These are phyloP conservation scores for Ichneumoninae sp. DNA, from an alignment of 2,888 invertebrate species.

Conservation along the genomic window DNA sequence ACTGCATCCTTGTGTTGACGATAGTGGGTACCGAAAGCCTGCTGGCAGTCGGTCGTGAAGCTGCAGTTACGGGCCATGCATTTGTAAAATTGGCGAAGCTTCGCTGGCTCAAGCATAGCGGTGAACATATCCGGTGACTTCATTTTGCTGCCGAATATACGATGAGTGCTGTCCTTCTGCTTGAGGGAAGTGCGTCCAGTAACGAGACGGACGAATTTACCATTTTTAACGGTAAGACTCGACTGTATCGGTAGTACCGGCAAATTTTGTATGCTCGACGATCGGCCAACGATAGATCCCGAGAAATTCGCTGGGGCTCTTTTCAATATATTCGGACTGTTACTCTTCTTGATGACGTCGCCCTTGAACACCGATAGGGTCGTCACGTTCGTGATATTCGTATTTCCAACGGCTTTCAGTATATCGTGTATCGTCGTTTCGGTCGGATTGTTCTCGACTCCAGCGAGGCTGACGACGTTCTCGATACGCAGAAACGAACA, in stretches of 20 bases:
- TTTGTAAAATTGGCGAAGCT: conserved; percentile 85
- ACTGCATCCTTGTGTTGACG: conserved; percentile 75
- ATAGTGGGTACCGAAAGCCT: conserved; percentile 84
- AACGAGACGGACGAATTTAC: conserved; percentile 77
- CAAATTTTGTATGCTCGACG: conserved; percentile 19
- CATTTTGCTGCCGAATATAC: conserved; percentile 53
- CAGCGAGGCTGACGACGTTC: conserved; percentile 86
- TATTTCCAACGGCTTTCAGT: conserved; percentile 76
- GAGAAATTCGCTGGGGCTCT: conserved; percentile 60
- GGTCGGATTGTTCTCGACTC: conserved; percentile 62
- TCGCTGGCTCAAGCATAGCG: conserved; percentile 81
- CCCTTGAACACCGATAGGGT: conserved; percentile 73
- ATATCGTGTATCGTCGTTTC: conserved; percentile 77
- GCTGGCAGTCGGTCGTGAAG: conserved; percentile 83
- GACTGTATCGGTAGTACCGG: conserved; percentile 46
- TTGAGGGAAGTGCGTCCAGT: conserved; percentile 67
- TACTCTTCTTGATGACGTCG: conserved; percentile 70
- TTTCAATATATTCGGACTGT: conserved; percentile 76
- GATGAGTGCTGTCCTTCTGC: conserved; percentile 65
- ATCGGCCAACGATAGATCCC: neutral
- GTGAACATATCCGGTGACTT: conserved; percentile 78
- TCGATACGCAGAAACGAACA: conserved; percentile 84
- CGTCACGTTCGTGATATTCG: conserved; percentile 72
- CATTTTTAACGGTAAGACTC: conserved; percentile 60
- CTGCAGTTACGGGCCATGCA: conserved; percentile 86